phyloP scores from a whole-genome alignment of 2,888 invertebrate species.

The Dolichopus griseipennis region DNA sequence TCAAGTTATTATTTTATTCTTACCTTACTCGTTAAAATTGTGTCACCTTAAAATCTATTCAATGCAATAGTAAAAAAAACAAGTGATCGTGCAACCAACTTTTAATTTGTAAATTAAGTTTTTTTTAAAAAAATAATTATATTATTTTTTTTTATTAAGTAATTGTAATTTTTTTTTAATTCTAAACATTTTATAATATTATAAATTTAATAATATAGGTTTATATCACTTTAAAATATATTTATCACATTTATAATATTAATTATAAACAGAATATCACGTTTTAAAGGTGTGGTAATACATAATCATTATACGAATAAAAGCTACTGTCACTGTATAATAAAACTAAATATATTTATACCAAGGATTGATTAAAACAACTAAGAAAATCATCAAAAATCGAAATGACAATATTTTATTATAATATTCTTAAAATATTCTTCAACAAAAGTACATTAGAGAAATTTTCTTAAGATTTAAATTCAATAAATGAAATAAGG shows the following conservation, averaged over 20 bases:
- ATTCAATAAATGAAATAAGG: background rate
- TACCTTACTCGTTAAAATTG: too few relatives aligned
- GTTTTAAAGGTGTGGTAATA: background rate
- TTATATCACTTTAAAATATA: background rate
- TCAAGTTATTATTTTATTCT: too few relatives aligned
- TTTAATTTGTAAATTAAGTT: background rate
- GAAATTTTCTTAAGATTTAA: background rate
- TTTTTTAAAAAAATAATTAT: background rate
- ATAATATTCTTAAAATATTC: too few relatives aligned
- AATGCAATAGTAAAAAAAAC: too few relatives aligned
- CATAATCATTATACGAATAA: background rate
- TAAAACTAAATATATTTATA: background rate
- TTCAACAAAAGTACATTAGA: too few relatives aligned
- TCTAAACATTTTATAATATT: background rate
- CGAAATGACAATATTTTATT: background rate
- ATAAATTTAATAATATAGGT: background rate
- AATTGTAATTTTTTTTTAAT: background rate
- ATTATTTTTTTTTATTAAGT: background rate
- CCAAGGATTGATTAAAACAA: too few relatives aligned
- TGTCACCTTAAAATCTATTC: too few relatives aligned
- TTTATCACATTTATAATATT: background rate
- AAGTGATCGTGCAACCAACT: background rate
- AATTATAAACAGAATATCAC: background rate
- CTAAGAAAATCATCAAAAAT: background rate
- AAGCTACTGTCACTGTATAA: background rate